phyloP scores from a whole-genome alignment of 2,797 vertebrate genomes.

The Morus bassanus region DNA sequence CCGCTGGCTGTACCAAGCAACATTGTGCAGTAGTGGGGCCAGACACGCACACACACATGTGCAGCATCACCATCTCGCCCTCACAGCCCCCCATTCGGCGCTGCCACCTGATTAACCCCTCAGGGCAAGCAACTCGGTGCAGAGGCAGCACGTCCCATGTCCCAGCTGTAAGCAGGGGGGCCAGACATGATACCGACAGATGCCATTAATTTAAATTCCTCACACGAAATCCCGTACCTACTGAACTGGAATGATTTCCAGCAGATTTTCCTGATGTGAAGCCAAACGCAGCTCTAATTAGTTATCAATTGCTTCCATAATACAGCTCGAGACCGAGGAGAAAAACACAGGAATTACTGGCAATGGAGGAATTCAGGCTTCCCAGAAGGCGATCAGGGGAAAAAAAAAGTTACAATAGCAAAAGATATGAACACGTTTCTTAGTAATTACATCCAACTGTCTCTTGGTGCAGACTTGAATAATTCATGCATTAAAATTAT shows the following conservation, averaged over 20 bases:
- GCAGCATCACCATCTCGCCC: background rate
- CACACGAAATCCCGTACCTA: background rate
- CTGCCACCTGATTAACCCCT: background rate
- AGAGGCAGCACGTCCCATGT: background rate
- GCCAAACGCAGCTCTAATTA: background rate
- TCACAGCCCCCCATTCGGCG: background rate
- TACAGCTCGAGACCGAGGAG: background rate
- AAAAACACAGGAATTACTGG: background rate
- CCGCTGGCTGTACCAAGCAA: background rate
- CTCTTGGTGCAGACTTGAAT: background rate
- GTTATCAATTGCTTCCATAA: background rate
- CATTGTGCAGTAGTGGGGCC: accelerated
- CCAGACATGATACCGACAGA: background rate
- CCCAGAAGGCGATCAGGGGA: accelerated
- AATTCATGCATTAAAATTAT: background rate
- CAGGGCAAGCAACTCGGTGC: background rate
- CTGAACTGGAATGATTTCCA: background rate
- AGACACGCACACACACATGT: accelerated
- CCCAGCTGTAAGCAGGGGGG: background rate
- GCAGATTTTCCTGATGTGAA: background rate
- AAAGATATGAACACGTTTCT: background rate
- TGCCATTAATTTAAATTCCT: conserved; percentile 2
- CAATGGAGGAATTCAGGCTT: background rate
- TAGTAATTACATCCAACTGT: background rate
- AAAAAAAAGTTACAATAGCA: background rate